These are phyloP conservation scores for Timandra comae DNA, from an alignment of 2,888 invertebrate species.

Conservation along the genomic window DNA sequence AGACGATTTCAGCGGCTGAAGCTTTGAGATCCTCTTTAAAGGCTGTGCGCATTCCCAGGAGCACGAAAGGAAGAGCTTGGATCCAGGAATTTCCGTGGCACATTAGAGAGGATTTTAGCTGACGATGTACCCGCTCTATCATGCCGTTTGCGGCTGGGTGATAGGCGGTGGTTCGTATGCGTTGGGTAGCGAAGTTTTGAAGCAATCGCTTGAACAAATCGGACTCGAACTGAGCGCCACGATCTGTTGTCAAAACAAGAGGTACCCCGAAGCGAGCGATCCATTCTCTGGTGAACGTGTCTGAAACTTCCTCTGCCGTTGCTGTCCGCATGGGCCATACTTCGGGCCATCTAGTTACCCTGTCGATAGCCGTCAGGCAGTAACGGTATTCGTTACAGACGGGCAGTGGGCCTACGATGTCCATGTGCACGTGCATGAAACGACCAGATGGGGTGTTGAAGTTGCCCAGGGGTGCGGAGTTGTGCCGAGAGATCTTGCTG, in stretches of 20 bases:
- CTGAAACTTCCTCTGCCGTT: slow-evolving; percentile 27
- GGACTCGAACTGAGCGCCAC: slow-evolving; percentile 3
- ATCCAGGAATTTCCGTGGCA: background rate
- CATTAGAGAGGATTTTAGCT: slow-evolving; percentile 2
- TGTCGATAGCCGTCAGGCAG: slow-evolving; percentile 9
- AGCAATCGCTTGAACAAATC: slow-evolving; percentile 14
- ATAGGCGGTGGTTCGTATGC: slow-evolving; percentile 23
- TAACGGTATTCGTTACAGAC: background rate
- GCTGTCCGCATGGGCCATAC: slow-evolving; percentile 34
- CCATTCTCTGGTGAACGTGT: slow-evolving; percentile 2
- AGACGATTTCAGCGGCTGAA: slow-evolving; percentile 5
- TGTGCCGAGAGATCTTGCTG: slow-evolving; percentile 6
- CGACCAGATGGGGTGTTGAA: background rate
- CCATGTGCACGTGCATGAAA: slow-evolving; percentile 29
- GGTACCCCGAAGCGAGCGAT: slow-evolving; percentile 16
- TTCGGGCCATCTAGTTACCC: slow-evolving; percentile 38
- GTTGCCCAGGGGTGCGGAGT: slow-evolving; percentile 1
- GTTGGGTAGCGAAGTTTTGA: slow-evolving; percentile 13
- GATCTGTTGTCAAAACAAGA: slow-evolving; percentile 3
- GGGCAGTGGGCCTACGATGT: slow-evolving; percentile 15
- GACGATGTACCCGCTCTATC: slow-evolving; percentile 32
- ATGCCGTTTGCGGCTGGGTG: slow-evolving; percentile 25
- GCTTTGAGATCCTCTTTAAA: slow-evolving; percentile 2
- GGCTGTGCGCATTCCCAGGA: slow-evolving; percentile 1
- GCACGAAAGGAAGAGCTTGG: background rate